Base-by-base conservation (phyloP, 2,888 invertebrate genomes). In the Athalia cordata region DNA sequence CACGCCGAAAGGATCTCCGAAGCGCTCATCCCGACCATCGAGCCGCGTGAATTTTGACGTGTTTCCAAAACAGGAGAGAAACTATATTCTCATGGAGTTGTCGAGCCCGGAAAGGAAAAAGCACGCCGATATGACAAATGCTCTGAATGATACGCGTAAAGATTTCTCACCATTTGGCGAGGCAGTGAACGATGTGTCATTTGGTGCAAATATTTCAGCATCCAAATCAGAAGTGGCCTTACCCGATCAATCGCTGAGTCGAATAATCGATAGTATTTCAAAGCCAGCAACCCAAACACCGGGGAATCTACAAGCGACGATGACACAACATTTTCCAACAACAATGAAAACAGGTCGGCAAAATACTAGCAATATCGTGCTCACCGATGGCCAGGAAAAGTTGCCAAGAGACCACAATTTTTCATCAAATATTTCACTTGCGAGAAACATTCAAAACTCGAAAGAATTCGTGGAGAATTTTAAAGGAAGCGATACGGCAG, bases 51-150 rank as follows among this genome's bases (percentile, higher is more conserved):
- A 77, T 49, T 85, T 85, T 68, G 87, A 87, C 76, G 79, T 61
- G n/a, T 84, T 85, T 80, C 86, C 87, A 5, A 82, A 83, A 0
- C 84, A 85, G 77, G 87, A 87, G 75, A 81, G 84, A 49, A 87
- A 87, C 80, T 87, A 85, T 78, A 85, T 86, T 68, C 81, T 85
- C 47, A 87, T 85, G 85, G 87, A 87, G 75, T 79, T 85, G 13
- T 84, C 86, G 50, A 86, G 86, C 82, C 85, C 87, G 3, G 80
- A 80, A 15, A 61, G 65, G n/a, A 85, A 81, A 78, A 82, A 78
- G 70, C 65, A 77, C 75, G 80, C 79, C 7, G 82, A 82, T 65
- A 82, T 67, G 61, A 50, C 76, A 4, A 50, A 29, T 5, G 74
- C 64, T 6, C 7, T 11, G 6, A 64, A 62, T 9, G 61, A 61